phyloP scores from a whole-genome alignment of 2,113 vertebrate species.

The Lepus americanus region DNA sequence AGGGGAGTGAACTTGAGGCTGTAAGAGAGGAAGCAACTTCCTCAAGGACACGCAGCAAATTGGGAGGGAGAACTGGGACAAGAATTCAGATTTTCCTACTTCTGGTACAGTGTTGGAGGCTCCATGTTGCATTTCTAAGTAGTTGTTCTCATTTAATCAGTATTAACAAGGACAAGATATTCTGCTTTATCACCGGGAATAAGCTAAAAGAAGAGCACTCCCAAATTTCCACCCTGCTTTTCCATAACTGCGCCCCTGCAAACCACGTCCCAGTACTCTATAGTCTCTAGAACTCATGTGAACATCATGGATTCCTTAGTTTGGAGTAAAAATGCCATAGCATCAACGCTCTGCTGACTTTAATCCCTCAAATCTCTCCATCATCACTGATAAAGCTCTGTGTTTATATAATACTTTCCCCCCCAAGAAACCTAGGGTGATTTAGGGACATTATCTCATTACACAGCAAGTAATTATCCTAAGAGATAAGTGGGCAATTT shows the following conservation, averaged over 20 bases:
- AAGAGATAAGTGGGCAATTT: conserved; percentile 66
- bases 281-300: not conserved
- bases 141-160: not conserved
- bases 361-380: conserved; percentile 35
- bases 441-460: conserved; percentile 64
- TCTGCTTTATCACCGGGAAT: not conserved
- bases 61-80: not conserved
- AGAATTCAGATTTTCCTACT: conserved; percentile 9
- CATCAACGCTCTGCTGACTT: conserved; percentile 25
- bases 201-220: not conserved
- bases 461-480: conserved; percentile 63
- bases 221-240: accelerated
- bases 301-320: not conserved
- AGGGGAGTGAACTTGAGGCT: not conserved
- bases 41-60: not conserved
- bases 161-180: not conserved
- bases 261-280: not conserved
- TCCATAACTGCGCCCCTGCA: not conserved
- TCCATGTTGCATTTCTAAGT: not conserved
- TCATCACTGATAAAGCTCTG: conserved; percentile 2
- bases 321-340: not conserved
- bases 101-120: not conserved
- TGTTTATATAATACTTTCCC: conserved; percentile 60
- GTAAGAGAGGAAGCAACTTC: not conserved
- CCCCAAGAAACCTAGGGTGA: not conserved